Conservation (phyloP, 2,888 invertebrate genomes). For the Andrena haemorrhoa region DNA sequence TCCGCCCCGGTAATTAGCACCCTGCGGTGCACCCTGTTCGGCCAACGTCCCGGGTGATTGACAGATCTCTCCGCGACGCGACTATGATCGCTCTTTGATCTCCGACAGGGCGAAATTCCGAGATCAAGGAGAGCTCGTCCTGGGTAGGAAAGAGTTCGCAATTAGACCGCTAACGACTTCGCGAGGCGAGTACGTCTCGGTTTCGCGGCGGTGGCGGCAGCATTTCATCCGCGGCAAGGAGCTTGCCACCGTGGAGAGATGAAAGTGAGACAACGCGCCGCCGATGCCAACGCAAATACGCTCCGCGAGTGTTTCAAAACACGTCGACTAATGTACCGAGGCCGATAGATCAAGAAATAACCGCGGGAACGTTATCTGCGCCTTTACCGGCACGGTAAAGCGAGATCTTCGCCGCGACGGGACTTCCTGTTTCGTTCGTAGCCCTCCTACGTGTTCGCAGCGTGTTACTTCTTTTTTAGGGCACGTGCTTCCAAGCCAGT, state of each 20-base stretch:
- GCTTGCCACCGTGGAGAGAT: conserved; percentile 71
- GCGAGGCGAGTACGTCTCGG: conserved; percentile 28
- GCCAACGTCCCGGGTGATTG: conserved; percentile 17
- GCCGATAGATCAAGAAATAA: conserved; percentile 80
- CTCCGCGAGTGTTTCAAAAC: conserved; percentile 83
- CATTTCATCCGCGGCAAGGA: conserved; percentile 52
- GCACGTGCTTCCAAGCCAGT: too few relatives aligned
- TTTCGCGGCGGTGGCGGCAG: conserved; percentile 38
- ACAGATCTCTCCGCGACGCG: conserved; percentile 9
- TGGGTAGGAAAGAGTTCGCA: conserved; percentile 42
- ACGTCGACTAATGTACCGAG: conserved; percentile 83
- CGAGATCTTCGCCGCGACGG: conserved; percentile 30
- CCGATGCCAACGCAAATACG: conserved; percentile 84
- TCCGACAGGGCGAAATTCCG: background rate
- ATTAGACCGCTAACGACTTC: conserved; percentile 52
- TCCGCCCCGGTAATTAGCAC: background rate
- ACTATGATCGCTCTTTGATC: conserved; percentile 33
- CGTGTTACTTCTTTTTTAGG: conserved; percentile 8
- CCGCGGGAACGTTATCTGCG: conserved; percentile 68
- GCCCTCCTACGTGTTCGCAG: background rate
- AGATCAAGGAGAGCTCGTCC: conserved; percentile 37
- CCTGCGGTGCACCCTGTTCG: conserved; percentile 2
- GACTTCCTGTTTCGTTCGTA: conserved; percentile 43
- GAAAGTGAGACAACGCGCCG: conserved; percentile 79
- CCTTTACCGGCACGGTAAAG: conserved; percentile 48